Conservation (phyloP, 2,113 vertebrate genomes). For the Rhegmatorhina hoffmannsi region DNA sequence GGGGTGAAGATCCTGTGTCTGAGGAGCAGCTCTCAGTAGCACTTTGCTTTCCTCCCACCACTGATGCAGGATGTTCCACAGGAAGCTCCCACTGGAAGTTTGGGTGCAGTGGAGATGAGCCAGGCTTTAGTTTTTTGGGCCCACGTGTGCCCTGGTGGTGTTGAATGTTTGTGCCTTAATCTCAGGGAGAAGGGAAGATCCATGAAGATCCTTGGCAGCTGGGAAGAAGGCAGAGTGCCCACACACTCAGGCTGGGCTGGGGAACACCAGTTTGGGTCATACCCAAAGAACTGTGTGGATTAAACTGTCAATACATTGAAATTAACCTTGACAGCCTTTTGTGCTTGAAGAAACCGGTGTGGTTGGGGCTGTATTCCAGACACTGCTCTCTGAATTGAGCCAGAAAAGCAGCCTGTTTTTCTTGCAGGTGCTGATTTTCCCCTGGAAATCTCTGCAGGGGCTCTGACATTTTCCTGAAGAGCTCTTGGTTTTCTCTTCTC, state of each 20-base stretch:
- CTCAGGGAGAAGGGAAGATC: neutral
- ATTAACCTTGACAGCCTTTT: neutral
- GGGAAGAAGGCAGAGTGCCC: neutral
- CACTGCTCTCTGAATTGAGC: neutral
- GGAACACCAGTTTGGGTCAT: fast-evolving
- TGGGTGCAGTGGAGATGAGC: neutral
- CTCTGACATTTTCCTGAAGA: neutral
- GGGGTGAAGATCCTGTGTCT: neutral
- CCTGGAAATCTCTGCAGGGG: neutral
- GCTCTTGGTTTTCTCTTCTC: neutral
- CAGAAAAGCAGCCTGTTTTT: neutral
- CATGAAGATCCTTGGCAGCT: neutral
- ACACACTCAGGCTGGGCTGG: neutral
- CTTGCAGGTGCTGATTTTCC: neutral
- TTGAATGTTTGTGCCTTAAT: neutral
- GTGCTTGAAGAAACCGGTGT: neutral
- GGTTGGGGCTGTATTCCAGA: neutral
- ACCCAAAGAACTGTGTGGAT: neutral
- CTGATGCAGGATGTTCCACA: fast-evolving
- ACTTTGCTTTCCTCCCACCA: neutral
- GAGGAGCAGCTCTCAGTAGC: neutral
- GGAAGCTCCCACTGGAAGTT: neutral
- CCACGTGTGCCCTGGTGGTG: neutral
- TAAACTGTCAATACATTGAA: neutral
- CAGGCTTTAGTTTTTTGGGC: neutral